Evolutionary conservation across 2,888 invertebrate genomes (phyloP), one percentile per base, ranked within the genome.

Genomic region (Panorpa germanica): DNA sequence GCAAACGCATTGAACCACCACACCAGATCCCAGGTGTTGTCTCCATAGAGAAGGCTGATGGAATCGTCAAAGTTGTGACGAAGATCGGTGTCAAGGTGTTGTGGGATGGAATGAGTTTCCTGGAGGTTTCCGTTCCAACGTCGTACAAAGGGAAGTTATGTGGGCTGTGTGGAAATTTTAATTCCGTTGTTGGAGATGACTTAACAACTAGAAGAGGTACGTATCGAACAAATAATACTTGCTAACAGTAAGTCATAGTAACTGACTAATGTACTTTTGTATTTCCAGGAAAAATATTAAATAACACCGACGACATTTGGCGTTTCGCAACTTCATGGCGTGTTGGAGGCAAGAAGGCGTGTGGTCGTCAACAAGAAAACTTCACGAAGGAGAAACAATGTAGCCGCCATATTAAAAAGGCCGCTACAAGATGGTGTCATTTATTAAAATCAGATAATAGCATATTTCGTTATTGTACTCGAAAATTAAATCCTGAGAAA

Each of bases 111-210:
- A 78, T 78, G 41, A 86, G 88, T 42, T 90, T 88, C 47, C 59
- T 91, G 35, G 91, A 95, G 57, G 81, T 86, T 9, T 78, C 85
- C 4, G 70, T 71, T 44, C 65, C 70, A 9, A 70, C 64, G 35
- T 60, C 55, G 31, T 83, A 70, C 56, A 81, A 72, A 50, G 68
- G 65, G 33, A 70, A 70, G 43, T 52, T 90, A 34, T 91, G 91
- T 47, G 95, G 95, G 9, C 58, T 95, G 11, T 95, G 95, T 47
- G 95, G 95, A 2, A 93, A 93, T 50, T 95, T 81, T 55, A 95
- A 93, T 53, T 75, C 76, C 25, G 61, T 78, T 37, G 70, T 75
- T 3, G 67, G 78, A 39, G 93, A 91, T 50, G 93, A 91, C 56
- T 68, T 86, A 46, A 70, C 59, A 38, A 69, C 70, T 28, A 63